Base-by-base conservation (phyloP, 37 sponge, comb jelly and placozoan species). In the Amphimedon queenslandica region DNA sequence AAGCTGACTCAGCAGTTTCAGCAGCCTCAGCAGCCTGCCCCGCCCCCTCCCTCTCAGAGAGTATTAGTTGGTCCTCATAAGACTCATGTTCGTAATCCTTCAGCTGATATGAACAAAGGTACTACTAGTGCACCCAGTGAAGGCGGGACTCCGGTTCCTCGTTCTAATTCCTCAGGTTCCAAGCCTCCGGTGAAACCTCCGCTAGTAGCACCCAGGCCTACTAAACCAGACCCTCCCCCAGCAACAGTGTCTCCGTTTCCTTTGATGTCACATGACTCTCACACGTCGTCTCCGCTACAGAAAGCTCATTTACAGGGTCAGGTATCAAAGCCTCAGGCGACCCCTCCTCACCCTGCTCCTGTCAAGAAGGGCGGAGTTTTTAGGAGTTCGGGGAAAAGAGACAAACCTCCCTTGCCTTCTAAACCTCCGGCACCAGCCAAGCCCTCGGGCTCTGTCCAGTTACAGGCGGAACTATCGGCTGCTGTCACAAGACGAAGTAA, bases 1-100 rank as follows among this genome's bases (percentile, higher is more conserved):
- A 53, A 67, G 33, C 71, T 79, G 42, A 74, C 53, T 28, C 40
- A 47, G 58, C 70, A 74, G 75, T 86, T 75, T 68, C 40, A 68
- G 32, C 63, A 39, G 1, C 77, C 63, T 4, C 57, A 47, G 2
- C 31, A 63, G 64, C 68, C 36, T 39, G 37, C 13, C 31, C 38
- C 38, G 8, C 68, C 68, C 11, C 68, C 68, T 8, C 70, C 76
- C 6, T 34, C 64, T n/a, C 64, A 34, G 32, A 10, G 53, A 18
- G 69, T 82, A 8, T 40, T 82, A 8, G 75, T 82, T 8, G 75
- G 71, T 21, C 82, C 82, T 16, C 57, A 63, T 31, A 20, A 23
- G 0, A 72, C 56, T 47, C 61, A 60, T 11, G 5, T 6, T 60
- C 23, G 61, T 25, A 11, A 6, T n/a, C 61, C 27, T 11, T 25